Evolutionary conservation across 2,888 invertebrate genomes (phyloP), one percentile per base, ranked within the genome.

Genomic region (Fragum sueziense): DNA sequence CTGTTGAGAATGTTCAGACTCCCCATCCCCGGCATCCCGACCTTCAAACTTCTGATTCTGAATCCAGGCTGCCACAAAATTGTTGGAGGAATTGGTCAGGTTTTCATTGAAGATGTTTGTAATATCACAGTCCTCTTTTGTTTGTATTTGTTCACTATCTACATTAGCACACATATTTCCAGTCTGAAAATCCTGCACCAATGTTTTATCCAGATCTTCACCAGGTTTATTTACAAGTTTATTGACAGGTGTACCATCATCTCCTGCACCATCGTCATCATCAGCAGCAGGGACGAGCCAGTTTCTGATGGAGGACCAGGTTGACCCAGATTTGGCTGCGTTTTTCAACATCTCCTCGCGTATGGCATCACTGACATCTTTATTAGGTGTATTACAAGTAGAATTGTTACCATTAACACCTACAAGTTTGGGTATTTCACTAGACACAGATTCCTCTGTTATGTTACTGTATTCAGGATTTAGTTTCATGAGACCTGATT

Each of bases 401-500:
- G 11, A 51, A 1, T 6, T 25, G n/a, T 29, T 29, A 17, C 14
- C 1, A 9, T 17, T 20, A 20, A 20, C n/a, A 7, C 41, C 7
- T 4, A 27, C 61, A 11, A 62, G 27, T 29, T 62, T 72, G 62
- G 72, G 51, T 27, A 47, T 51, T 41, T 72, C 51, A 51, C 37
- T 25, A 20, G 51, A 62, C 4, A 65, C 29, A 25, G 74, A 77
- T 33, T 74, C 71, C 29, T 80, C 74, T 34, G 77, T 80, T 34
- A 80, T 77, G 34, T 77, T 80, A 70, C 77, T 77, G 57, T 76
- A 80, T 14, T 80, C 80, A n/a, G 80, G 80, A 20, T 73, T 61
- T 22, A 33, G 27, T 22, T 54, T 54, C 7, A 41, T 25, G 25
- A 41, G 41, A 31, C 31, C 11, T 41, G 41, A 20, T 65, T 65